phyloP scores from a whole-genome alignment of 2,113 vertebrate species.

The Lonchura striata region DNA sequence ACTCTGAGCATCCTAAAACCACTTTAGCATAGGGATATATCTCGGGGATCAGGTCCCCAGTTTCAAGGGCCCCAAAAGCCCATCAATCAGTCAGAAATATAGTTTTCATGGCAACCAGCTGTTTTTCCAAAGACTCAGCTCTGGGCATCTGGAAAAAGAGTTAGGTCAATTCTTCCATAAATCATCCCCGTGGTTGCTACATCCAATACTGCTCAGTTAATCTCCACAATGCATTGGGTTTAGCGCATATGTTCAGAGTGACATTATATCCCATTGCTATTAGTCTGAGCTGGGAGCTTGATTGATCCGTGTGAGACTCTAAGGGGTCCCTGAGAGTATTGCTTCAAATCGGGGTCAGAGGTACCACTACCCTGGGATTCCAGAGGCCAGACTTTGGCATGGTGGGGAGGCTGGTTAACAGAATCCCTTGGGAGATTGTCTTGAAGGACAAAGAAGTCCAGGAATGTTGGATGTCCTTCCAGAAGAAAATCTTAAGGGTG shows the following conservation, averaged over 20 bases:
- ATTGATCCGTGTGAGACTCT: not conserved
- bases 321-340: not conserved
- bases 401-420: not conserved
- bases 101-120: not conserved
- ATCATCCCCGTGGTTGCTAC: not conserved
- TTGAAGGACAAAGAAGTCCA: not conserved
- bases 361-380: not conserved
- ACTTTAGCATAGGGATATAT: not conserved
- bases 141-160: not conserved
- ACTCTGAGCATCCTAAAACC: not conserved
- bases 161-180: not conserved
- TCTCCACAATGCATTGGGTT: not conserved
- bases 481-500: not conserved
- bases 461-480: not conserved
- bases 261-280: not conserved
- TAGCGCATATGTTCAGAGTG: not conserved
- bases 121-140: not conserved
- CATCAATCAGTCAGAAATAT: not conserved
- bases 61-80: not conserved
- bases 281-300: not conserved
- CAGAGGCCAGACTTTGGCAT: not conserved
- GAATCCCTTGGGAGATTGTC: not conserved
- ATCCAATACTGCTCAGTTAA: not conserved
- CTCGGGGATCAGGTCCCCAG: fast-evolving
- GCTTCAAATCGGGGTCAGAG: not conserved